Evolutionary conservation across 2,797 vertebrate species (phyloP).

Genomic region (Rallus crepitans): DNA sequence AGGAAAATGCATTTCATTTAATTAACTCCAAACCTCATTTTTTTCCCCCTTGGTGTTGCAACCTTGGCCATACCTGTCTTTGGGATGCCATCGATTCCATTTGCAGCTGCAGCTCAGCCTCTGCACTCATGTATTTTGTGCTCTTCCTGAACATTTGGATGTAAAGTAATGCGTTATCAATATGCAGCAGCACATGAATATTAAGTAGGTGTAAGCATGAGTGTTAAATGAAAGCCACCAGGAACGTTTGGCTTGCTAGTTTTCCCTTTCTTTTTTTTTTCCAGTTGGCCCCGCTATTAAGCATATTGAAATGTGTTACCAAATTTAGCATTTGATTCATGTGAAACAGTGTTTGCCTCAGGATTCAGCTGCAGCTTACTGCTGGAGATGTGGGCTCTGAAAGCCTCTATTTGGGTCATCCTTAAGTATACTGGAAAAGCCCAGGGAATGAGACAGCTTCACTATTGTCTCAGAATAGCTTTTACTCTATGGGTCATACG

Average conservation of each 20-base stretch:
- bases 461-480: neutral
- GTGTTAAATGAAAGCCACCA: neutral
- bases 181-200: neutral
- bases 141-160: neutral
- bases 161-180: neutral
- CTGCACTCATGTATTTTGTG: accelerated
- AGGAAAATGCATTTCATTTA: neutral
- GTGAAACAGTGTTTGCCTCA: neutral
- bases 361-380: neutral
- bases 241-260: neutral
- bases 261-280: neutral
- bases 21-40: accelerated
- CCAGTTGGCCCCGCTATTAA: neutral
- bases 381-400: neutral
- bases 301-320: neutral
- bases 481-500: neutral
- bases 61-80: neutral
- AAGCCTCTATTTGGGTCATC: neutral
- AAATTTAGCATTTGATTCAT: neutral
- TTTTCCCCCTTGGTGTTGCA: neutral
- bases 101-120: neutral
- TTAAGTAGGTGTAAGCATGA: neutral
- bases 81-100: neutral
- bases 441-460: neutral
- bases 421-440: neutral